A percentile compares a stretch with the other conserved stretches of the same genome.
phyloP scores from a whole-genome alignment of 2,888 invertebrate species.

The Epistrophe grossulariae region DNA sequence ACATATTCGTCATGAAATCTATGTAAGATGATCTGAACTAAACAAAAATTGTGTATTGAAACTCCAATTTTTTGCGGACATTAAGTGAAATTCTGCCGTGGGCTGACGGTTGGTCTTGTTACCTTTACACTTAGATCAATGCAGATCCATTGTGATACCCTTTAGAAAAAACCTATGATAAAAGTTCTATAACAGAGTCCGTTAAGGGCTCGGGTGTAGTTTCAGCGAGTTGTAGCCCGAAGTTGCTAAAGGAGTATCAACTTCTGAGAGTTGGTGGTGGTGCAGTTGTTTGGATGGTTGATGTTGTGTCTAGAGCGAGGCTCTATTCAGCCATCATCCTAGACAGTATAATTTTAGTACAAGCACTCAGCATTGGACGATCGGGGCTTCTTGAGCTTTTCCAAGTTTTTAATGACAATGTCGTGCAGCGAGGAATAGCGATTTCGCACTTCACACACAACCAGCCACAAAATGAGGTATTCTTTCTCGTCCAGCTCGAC shows the following conservation, averaged over 20 bases:
- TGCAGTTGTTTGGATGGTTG: slow-evolving; percentile 15
- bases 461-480: slow-evolving; percentile 96
- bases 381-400: slow-evolving; percentile 99
- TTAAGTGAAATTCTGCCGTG: too few species aligned
- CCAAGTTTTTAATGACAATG: slow-evolving; percentile 98
- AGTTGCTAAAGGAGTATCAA: slow-evolving; percentile 21
- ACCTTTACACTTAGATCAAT: too few species aligned
- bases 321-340: neutral
- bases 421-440: slow-evolving; percentile 99
- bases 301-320: slow-evolving; percentile 15
- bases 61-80: too few species aligned
- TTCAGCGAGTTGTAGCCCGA: too few species aligned
- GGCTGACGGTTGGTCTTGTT: too few species aligned
- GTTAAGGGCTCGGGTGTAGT: too few species aligned
- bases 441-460: slow-evolving; percentile 98
- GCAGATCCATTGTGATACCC: too few species aligned
- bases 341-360: slow-evolving; percentile 85
- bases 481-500: slow-evolving; percentile 98
- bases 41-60: too few species aligned
- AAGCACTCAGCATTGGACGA: slow-evolving; percentile 94
- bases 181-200: too few species aligned
- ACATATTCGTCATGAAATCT: too few species aligned
- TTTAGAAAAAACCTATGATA: too few species aligned
- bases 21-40: too few species aligned
- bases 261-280: slow-evolving; percentile 31